Percentiles rank a stretch among this genome's conserved stretches.
Evolutionary conservation across 2,888 invertebrate genomes (phyloP).

Genomic region (Augochlorella aurata): DNA sequence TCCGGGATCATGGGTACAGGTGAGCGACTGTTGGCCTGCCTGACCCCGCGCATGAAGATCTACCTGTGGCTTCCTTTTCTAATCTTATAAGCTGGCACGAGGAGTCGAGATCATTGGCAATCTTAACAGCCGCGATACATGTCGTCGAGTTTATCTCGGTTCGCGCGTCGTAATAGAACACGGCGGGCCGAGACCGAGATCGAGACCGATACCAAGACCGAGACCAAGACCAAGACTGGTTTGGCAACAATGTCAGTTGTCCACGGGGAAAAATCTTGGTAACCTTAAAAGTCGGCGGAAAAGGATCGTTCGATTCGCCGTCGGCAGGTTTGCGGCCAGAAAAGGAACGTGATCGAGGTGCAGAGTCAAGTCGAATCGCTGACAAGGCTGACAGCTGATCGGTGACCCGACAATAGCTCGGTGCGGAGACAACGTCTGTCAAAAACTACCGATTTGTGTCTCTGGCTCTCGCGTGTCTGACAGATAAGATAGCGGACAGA

Average conservation of each 20-base stretch:
- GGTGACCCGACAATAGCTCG: constrained; percentile 32
- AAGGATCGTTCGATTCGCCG: not conserved
- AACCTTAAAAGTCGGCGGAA: not conserved
- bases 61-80: constrained; percentile 55
- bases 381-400: constrained; percentile 61
- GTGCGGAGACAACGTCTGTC: constrained; percentile 46
- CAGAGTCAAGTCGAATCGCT: constrained; percentile 14
- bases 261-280: not conserved
- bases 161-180: constrained; percentile 16
- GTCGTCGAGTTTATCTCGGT: not conserved
- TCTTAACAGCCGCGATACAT: constrained; percentile 12
- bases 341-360: constrained; percentile 20
- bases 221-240: not conserved
- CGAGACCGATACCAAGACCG: no score
- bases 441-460: constrained; percentile 41
- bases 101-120: constrained; percentile 43
- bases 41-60: constrained; percentile 45
- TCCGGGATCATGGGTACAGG: constrained; percentile 59
- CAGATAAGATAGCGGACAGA: constrained; percentile 50
- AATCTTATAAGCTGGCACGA: constrained; percentile 35
- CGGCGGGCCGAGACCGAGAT: not conserved
- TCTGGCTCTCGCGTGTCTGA: not conserved
- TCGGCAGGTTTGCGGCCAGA: not conserved
- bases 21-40: constrained; percentile 52
- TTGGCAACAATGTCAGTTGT: constrained; percentile 19